Base-by-base conservation (phyloP, 2,113 vertebrate species). In the Ciconia boyciana region DNA sequence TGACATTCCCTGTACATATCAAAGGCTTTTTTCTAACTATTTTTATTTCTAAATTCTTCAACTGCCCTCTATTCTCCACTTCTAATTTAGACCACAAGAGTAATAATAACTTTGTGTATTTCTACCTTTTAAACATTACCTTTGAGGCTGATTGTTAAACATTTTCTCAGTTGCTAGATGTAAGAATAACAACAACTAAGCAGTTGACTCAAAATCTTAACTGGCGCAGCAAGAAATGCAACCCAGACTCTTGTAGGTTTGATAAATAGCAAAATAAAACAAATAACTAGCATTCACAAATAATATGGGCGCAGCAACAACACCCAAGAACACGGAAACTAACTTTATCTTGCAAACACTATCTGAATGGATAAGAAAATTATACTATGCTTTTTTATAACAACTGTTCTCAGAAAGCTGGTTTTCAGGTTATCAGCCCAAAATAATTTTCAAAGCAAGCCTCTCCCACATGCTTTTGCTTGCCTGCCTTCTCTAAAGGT, bases 271-370 rank as follows among this genome's bases (percentile, higher is more conserved):
- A 78, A 70, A 55, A 69, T 32, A 69, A 89, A 65, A 43, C 11
- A 77, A 87, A 55, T 25, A 62, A 16, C 36, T 43, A 75, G 10
- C 13, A 84, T 51, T 55, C 21, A 54, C 5, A 87, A 70, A 62
- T 65, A 39, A 39, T 44, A 34, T 10, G 5, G 28, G 16, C 18
- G 52, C 20, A 89, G 31, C 77, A 82, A 66, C 24, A 77, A 28
- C 13, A 81, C 16, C 11, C 4, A 57, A 48, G 43, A 39, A n/a
- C 20, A 71, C 0, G 0, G 52, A 90, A 80, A 36, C 7, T 34
- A 65, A 10, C 16, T 71, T 62, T 5, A 25, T 46, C 43, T 68
- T 76, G 18, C 12, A 65, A 76, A 69, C 7, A 44, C 7, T 39
- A 10, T 57, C 49, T 85, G 52, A 85, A 32, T 2, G 5, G 24